A percentile compares a stretch with the other conserved stretches of the same genome.
phyloP scores from a whole-genome alignment of 2,113 vertebrate species.

The Sinocyclocheilus anophthalmus region DNA sequence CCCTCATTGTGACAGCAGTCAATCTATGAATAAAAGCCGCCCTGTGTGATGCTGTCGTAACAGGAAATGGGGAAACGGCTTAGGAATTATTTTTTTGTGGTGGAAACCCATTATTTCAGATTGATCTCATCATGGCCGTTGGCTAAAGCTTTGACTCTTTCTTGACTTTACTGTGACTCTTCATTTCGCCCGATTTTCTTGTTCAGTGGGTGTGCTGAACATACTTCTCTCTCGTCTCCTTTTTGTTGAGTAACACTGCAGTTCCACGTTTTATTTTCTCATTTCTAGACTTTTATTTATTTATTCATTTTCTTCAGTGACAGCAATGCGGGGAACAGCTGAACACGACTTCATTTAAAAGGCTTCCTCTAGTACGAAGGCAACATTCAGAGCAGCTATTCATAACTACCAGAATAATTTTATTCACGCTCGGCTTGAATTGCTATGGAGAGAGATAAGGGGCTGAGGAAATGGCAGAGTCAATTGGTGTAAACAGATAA shows the following conservation, averaged over 20 bases:
- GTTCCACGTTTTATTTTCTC: constrained; percentile 15
- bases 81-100: constrained; percentile 12
- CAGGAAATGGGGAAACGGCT: constrained; percentile 16
- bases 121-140: constrained; percentile 28
- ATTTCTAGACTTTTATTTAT: constrained; percentile 39
- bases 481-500: constrained; percentile 64
- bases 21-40: constrained; percentile 33
- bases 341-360: constrained; percentile 42
- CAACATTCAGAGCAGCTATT: constrained; percentile 57
- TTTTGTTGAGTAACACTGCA: constrained; percentile 20
- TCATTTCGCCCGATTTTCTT: background rate
- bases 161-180: constrained; percentile 30
- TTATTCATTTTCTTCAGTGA: constrained; percentile 40
- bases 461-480: constrained; percentile 53
- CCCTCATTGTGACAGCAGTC: constrained; percentile 21
- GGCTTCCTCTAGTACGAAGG: constrained; percentile 50
- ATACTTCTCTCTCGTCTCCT: constrained; percentile 11
- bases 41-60: constrained; percentile 16
- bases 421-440: constrained; percentile 57
- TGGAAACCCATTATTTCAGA: constrained; percentile 20
- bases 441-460: constrained; percentile 49
- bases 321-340: constrained; percentile 28
- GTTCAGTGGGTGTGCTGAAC: background rate
- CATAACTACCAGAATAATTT: constrained; percentile 55
- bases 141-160: constrained; percentile 30